Evolutionary conservation across 2,797 vertebrate genomes (phyloP).

Genomic region (Triplophysa yarkandensis): DNA sequence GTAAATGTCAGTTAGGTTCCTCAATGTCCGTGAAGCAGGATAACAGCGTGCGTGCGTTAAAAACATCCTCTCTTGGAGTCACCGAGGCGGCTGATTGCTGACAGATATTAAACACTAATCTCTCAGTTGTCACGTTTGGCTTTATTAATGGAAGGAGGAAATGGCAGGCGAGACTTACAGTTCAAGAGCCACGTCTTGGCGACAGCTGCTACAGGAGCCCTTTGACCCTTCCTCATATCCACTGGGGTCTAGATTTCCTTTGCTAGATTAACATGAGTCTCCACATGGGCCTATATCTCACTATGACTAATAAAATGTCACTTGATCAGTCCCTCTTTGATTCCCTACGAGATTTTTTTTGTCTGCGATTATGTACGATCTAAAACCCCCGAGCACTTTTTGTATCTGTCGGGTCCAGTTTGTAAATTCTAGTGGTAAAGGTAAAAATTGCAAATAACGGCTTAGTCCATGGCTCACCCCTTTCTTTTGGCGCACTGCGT

Average conservation of each 20-base stretch:
- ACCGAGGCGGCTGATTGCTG: not conserved
- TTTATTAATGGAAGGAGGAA: constrained; percentile 51
- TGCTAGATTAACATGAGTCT: constrained; percentile 23
- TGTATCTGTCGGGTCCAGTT: too few relatives aligned
- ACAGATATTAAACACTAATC: constrained; percentile 43
- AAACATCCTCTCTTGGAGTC: not conserved
- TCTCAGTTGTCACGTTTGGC: constrained; percentile 53
- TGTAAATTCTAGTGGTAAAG: too few relatives aligned
- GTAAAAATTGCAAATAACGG: too few relatives aligned
- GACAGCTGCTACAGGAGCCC: constrained; percentile 54
- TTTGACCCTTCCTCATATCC: constrained; percentile 42
- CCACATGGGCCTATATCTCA: constrained; percentile 23
- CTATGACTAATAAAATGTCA: constrained; percentile 27
- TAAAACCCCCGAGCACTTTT: not conserved
- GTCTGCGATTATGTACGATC: not conserved
- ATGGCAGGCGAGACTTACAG: constrained; percentile 58
- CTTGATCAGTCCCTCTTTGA: not conserved
- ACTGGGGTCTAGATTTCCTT: constrained; percentile 36
- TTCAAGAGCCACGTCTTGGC: constrained; percentile 47
- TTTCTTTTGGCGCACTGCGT: too few relatives aligned
- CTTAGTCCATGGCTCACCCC: too few relatives aligned
- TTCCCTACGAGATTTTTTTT: not conserved
- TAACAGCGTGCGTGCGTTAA: too few relatives aligned
- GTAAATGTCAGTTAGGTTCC: not conserved
- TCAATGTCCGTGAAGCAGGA: too few relatives aligned